Evolutionary conservation across 2,113 vertebrate genomes (phyloP).

Genomic region (Lamprotornis superbus): DNA sequence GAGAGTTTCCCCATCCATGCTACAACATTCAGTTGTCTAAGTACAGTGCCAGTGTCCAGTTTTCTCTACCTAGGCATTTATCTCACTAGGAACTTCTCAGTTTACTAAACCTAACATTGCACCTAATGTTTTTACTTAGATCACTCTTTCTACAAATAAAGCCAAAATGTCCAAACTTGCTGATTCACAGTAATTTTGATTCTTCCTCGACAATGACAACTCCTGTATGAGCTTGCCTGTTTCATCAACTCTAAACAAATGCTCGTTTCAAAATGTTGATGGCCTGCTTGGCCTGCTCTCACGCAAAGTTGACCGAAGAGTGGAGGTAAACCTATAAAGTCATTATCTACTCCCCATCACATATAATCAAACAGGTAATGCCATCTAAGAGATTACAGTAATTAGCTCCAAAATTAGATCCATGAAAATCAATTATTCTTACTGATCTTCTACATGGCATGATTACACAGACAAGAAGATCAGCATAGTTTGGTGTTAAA

Average conservation of each 20-base stretch:
- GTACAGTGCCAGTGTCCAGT: not conserved
- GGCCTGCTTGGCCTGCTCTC: not conserved
- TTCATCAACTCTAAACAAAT: not conserved
- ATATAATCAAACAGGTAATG: not conserved
- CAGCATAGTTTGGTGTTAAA: not conserved
- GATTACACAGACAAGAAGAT: not conserved
- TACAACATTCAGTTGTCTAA: not conserved
- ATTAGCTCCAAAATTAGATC: not conserved
- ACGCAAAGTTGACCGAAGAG: rapidly evolving
- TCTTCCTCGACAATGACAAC: not conserved
- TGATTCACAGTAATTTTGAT: not conserved
- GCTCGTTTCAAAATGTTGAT: not conserved
- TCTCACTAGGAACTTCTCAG: not conserved
- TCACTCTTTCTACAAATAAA: not conserved
- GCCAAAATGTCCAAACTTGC: not conserved
- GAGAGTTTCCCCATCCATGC: not conserved
- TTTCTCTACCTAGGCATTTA: not conserved
- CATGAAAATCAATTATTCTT: not conserved
- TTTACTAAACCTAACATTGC: not conserved
- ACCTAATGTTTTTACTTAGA: not conserved
- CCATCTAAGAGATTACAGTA: not conserved
- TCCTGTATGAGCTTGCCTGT: not conserved
- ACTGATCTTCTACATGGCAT: not conserved
- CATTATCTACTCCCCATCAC: not conserved
- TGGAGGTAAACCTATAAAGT: not conserved